Conservation (phyloP, 2,888 invertebrate genomes). For the Conus canariensis region DNA sequence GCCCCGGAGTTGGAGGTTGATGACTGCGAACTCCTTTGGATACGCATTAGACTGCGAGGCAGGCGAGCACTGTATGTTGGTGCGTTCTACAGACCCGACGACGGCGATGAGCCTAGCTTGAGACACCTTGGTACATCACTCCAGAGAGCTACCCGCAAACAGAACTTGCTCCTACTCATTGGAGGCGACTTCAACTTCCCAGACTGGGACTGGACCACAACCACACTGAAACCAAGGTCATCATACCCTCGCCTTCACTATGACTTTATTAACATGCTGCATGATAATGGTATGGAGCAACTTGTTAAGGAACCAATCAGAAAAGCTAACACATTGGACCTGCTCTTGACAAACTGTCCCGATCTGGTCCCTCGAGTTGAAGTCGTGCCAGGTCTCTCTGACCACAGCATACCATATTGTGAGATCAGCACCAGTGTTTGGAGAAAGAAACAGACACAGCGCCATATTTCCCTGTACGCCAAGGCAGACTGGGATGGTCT, state of each 20-base stretch:
- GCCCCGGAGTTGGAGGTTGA: constrained; percentile 22
- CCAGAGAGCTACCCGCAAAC: background rate
- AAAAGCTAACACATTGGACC: constrained; percentile 9
- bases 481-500: constrained; percentile 11
- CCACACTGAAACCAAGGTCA: background rate
- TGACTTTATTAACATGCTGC: constrained; percentile 18
- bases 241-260: background rate
- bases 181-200: constrained; percentile 8
- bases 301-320: constrained; percentile 27
- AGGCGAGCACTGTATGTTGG: constrained; percentile 17
- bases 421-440: constrained; percentile 15
- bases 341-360: constrained; percentile 29
- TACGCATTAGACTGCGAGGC: background rate
- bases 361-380: background rate
- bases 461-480: constrained; percentile 1
- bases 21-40: constrained; percentile 26
- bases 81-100: background rate
- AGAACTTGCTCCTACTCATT: background rate
- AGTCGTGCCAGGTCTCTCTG: constrained; percentile 23
- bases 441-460: constrained; percentile 6
- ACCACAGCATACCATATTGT: constrained; percentile 28
- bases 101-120: background rate
- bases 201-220: background rate
- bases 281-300: constrained; percentile 28
- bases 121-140: background rate